Evolutionary conservation across 2,888 invertebrate species (phyloP), one percentile per base, ranked within the genome.

Genomic region (Cremastinae sp.): DNA sequence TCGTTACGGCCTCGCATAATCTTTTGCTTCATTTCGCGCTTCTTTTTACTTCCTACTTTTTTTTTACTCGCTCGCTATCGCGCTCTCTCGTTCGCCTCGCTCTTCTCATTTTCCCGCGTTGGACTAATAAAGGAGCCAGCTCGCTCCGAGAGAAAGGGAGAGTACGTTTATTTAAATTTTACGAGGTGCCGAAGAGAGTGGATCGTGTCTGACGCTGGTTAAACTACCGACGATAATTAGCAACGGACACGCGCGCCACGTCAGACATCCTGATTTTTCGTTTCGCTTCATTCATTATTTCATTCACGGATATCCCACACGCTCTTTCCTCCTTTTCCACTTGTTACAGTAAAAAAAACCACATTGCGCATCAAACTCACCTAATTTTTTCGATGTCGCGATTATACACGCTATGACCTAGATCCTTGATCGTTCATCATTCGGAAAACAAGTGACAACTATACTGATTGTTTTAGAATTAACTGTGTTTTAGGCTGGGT

Each of bases 121-220:
- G 65, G 75, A 74, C 77, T 75, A 79, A 79, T 80, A 80, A 79
- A 79, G 68, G n/a, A n/a, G 70, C 68, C 78, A 78, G 71, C 71
- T 78, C 72, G 78, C 78, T 73, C 70, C 69, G 74, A 69, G 69
- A 38, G 54, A 20, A 59, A n/a, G n/a, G n/a, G 75, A 56, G 74
- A 54, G 78, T 76, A 74, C 79, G 78, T 79, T 79, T 80, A 80
- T 80, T 80, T 79, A 79, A 80, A 80, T 80, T 80, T 80, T 78
- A 80, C 80, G 80, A 80, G 80, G 75, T 70, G 78, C 75, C 78
- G 74, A 73, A 54, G 78, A 62, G 43, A 14, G 20, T n/a, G 34
- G 58, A 78, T 70, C 73, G 73, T 75, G 75, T 75, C 69, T 64
- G 75, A 69, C 53, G 74, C 65, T 73, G 75, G 75, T 74, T 76